Evolutionary conservation across 2,888 invertebrate genomes (phyloP).

Genomic region (Koerneria pararmatus): DNA sequence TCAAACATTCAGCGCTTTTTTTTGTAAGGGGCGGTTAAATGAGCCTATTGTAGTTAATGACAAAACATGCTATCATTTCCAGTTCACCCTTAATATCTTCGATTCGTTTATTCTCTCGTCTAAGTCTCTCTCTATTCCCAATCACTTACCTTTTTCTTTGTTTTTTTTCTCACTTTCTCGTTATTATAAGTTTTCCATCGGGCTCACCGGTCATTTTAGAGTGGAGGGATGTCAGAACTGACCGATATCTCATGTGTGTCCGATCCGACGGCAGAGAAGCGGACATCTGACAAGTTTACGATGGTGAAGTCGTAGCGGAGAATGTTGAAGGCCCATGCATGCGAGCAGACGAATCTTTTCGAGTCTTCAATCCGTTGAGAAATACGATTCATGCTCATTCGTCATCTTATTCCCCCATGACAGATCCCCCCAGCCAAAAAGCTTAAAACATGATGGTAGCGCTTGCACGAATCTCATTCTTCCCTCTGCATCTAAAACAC

Average conservation of each 20-base stretch:
- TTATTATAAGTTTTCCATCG: background rate
- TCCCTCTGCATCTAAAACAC: too few species aligned
- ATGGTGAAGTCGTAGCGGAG: constrained; percentile 22
- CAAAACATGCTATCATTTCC: too few species aligned
- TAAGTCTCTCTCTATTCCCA: too few species aligned
- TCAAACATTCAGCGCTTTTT: too few species aligned
- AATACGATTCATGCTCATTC: background rate
- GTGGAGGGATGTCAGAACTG: background rate
- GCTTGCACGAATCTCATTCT: too few species aligned
- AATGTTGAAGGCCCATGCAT: constrained; percentile 18
- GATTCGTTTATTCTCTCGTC: too few species aligned
- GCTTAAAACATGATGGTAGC: too few species aligned
- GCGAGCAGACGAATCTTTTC: background rate
- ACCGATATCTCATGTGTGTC: background rate
- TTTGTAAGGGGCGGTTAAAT: too few species aligned
- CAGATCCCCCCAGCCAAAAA: background rate
- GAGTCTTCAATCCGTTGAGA: constrained; percentile 14
- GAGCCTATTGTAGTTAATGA: too few species aligned
- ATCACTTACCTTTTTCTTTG: background rate
- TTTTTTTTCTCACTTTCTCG: background rate
- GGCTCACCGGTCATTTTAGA: background rate
- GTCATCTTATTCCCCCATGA: background rate
- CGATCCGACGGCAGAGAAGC: constrained; percentile 14
- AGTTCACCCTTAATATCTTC: too few species aligned
- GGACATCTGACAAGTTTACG: constrained; percentile 17